Evolutionary conservation across 2,797 vertebrate species (phyloP), one percentile per base, ranked within the genome.

Genomic region (Hoplostethus mediterraneus): DNA sequence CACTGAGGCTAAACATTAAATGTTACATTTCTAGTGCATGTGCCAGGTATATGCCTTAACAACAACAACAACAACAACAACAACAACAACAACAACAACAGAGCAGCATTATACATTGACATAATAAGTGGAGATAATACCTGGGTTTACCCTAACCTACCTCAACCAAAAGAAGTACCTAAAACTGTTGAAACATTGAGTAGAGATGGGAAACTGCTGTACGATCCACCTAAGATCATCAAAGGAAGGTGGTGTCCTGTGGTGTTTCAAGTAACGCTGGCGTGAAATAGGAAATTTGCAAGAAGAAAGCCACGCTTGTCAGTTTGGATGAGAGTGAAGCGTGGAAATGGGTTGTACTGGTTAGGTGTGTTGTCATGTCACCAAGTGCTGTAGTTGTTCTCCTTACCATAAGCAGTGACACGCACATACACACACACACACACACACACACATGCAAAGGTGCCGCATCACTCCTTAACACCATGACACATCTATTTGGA

Each of bases 1-100:
- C 62, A 57, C 14, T 42, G 28, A 45, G 38, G 69, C 6, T 73
- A 73, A 87, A 82, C 67, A 82, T 81, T 82, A 65, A 80, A 80
- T 57, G 73, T 75, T 47, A 14, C 17, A n/a, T 49, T 7, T 7
- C 16, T n/a, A 49, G 47, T 49, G 47, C 47, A 6, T 49, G 17
- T 49, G 47, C 5, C 47, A 17, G 47, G 16, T 6, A 49, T 17
- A 49, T 49, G 16, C 16, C 12, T 12, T 49, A n/a, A 6, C 47
- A 49, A 13, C 6, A 16, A 13, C 5, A 13, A n/a, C 14, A 49
- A 6, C 47, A 49, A 13, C 6, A n/a, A 6, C 47, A 49, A 13
- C 6, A n/a, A 6, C 47, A 49, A 13, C 6, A n/a, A 6, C 47
- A 49, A 13, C 6, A 16, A 13, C 5, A 13, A n/a, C 14, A 49